These are phyloP conservation scores for Cephalopachus bancanus DNA, from an alignment of 2,797 vertebrate genomes.

Conservation along the genomic window DNA sequence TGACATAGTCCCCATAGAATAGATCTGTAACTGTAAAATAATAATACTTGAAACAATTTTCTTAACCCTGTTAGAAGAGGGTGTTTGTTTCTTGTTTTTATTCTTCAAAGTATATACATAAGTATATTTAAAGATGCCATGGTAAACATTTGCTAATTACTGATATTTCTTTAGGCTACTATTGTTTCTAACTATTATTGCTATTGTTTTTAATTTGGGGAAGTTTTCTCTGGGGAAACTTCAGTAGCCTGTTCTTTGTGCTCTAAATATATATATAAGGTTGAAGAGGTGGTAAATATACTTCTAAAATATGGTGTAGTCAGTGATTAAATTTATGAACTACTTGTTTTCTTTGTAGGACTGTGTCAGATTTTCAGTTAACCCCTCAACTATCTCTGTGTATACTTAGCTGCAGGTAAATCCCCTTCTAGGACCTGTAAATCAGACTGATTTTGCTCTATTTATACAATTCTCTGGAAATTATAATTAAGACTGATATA, in stretches of 20 bases:
- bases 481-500: slow-evolving; percentile 49
- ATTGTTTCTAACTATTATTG: slow-evolving; percentile 51
- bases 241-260: slow-evolving; percentile 23
- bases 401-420: background rate
- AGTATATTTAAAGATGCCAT: slow-evolving; percentile 7
- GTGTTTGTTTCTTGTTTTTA: slow-evolving; percentile 57
- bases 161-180: background rate
- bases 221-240: background rate
- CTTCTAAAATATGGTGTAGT: slow-evolving; percentile 21
- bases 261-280: slow-evolving; percentile 6
- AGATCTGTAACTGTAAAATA: slow-evolving; percentile 7
- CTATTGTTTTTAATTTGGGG: slow-evolving; percentile 14
- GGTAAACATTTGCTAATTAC: slow-evolving; percentile 35
- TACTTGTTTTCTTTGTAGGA: background rate
- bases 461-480: slow-evolving; percentile 22
- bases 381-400: background rate
- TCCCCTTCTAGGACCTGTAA: background rate
- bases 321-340: background rate
- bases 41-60: background rate
- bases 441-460: background rate
- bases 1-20: background rate
- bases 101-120: slow-evolving; percentile 31
- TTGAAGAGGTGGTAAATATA: slow-evolving; percentile 41
- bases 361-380: slow-evolving; percentile 1
- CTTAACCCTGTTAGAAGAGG: slow-evolving; percentile 23